Evolutionary conservation across 2,797 vertebrate genomes (phyloP).

Genomic region (Thaleichthys pacificus): DNA sequence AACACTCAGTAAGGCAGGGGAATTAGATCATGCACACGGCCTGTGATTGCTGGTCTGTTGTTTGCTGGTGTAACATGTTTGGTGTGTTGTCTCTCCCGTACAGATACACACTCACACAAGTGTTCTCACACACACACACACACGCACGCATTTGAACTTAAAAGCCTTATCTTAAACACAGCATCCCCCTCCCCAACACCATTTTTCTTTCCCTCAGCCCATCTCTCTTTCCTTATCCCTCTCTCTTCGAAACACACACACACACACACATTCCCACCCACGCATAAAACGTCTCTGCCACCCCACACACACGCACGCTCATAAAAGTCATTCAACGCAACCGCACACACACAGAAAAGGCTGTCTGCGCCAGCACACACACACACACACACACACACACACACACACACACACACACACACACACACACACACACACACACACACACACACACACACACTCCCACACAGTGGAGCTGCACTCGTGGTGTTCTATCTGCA

Average conservation of each 20-base stretch:
- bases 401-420: constrained; percentile 11
- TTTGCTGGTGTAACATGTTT: constrained; percentile 48
- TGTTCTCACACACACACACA: constrained; percentile 26
- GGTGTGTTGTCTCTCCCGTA: constrained; percentile 26
- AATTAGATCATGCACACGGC: constrained; percentile 36
- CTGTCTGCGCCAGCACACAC: neutral
- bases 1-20: constrained; percentile 43
- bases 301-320: neutral
- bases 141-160: neutral
- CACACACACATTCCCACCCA: constrained; percentile 30
- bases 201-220: neutral
- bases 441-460: constrained; percentile 7
- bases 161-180: no score
- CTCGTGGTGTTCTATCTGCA: constrained; percentile 63
- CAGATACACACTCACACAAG: constrained; percentile 4
- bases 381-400: neutral
- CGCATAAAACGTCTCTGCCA: constrained; percentile 15
- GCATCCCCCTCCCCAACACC: neutral
- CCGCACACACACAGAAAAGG: neutral
- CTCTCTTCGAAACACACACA: constrained; percentile 4
- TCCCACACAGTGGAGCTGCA: constrained; percentile 37
- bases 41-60: constrained; percentile 35
- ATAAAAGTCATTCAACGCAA: no score
- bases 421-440: constrained; percentile 2
- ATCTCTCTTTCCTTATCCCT: neutral